Evolutionary conservation across 2,888 invertebrate species (phyloP).

Genomic region (Erpobdella octoculata): DNA sequence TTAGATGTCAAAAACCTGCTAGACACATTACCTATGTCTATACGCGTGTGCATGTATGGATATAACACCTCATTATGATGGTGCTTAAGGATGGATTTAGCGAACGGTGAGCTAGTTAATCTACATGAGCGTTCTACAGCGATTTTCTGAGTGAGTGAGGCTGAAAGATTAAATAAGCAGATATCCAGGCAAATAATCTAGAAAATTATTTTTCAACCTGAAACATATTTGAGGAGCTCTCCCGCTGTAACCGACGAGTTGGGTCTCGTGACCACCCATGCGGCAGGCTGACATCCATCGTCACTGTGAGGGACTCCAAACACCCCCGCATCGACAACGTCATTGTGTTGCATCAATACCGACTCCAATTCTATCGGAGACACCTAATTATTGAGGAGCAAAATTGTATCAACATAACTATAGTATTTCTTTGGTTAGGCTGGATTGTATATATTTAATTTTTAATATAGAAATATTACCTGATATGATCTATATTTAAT

Average conservation of each 20-base stretch:
- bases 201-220: conserved; percentile 2
- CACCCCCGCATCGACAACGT: conserved; percentile 29
- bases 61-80: no score
- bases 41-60: no score
- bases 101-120: no score
- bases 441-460: neutral
- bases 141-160: no score
- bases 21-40: no score
- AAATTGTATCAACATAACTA: neutral
- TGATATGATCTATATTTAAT: conserved; percentile 7
- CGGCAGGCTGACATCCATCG: conserved; percentile 26
- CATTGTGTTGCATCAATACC: conserved; percentile 26
- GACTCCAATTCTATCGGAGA: conserved; percentile 32
- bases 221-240: conserved; percentile 21
- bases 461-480: conserved; percentile 9
- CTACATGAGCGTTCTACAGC: no score
- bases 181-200: no score
- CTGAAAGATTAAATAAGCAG: no score
- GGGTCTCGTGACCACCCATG: conserved; percentile 26
- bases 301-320: conserved; percentile 20
- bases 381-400: conserved; percentile 16
- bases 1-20: no score
- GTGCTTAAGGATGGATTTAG: no score
- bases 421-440: neutral
- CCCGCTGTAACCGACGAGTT: conserved; percentile 12